Percentiles rank a stretch among this genome's conserved stretches.
These are phyloP conservation scores for Lethrus apterus DNA, from an alignment of 1,140 invertebrate genomes.

Conservation along the genomic window DNA sequence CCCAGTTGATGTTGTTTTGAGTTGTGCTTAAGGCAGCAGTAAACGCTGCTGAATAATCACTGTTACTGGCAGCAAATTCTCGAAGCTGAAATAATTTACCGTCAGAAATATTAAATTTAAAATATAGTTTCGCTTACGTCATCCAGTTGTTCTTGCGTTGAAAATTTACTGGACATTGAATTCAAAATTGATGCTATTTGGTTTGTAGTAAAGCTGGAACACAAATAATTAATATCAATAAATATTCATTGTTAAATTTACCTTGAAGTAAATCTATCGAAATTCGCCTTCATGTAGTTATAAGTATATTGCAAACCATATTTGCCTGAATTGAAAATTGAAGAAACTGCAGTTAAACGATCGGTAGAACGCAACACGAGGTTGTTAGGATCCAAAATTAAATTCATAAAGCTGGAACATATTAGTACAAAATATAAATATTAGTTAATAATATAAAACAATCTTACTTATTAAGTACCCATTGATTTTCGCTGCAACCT, in stretches of 20 bases:
- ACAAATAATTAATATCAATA: too few relatives aligned
- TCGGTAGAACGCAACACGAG: not conserved
- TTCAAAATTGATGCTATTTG: too few relatives aligned
- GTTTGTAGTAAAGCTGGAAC: too few relatives aligned
- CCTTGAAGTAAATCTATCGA: not conserved
- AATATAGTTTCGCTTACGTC: not conserved
- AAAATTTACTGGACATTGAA: too few relatives aligned
- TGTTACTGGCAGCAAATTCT: not conserved
- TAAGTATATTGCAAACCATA: not conserved
- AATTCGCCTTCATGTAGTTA: slow-evolving; percentile 3
- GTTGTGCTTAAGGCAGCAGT: not conserved
- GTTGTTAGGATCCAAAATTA: not conserved
- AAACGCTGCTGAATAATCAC: not conserved
- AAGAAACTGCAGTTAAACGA: not conserved
- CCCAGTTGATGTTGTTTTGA: not conserved
- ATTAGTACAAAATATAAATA: not conserved
- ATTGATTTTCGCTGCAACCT: slow-evolving; percentile 12
- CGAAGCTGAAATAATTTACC: not conserved
- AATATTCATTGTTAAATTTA: not conserved
- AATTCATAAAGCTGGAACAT: not conserved
- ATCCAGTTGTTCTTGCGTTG: not conserved
- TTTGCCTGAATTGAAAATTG: slow-evolving; percentile 1
- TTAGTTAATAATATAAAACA: not conserved
- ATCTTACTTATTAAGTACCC: slow-evolving; percentile 1
- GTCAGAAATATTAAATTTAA: not conserved